These are phyloP conservation scores for Bursaphelenchus okinawaensis DNA, from an alignment of 2,888 invertebrate species.

Conservation along the genomic window DNA sequence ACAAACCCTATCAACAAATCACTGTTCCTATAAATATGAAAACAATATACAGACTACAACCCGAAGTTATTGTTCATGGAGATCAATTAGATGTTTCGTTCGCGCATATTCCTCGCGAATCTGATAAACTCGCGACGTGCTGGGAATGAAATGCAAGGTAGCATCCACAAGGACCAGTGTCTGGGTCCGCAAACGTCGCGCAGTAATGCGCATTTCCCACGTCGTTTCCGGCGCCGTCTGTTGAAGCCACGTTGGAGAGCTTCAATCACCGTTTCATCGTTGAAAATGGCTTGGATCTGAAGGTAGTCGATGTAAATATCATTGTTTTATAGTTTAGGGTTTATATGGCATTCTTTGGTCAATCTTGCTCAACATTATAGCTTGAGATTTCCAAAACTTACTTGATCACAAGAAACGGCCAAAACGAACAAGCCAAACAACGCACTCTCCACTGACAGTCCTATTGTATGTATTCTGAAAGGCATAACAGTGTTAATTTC, in stretches of 20 bases:
- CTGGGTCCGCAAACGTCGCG: slow-evolving; percentile 17
- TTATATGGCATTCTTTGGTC: too few relatives aligned
- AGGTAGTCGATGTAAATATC: too few relatives aligned
- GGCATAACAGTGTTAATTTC: background rate
- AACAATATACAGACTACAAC: too few relatives aligned
- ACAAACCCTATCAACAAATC: too few relatives aligned
- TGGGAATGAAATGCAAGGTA: slow-evolving; percentile 26
- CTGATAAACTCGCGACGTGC: slow-evolving; percentile 21
- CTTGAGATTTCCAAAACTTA: slow-evolving; percentile 32
- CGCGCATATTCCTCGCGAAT: background rate
- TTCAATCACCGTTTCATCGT: slow-evolving; percentile 78
- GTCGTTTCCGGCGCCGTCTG: slow-evolving; percentile 47
- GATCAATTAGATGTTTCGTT: background rate
- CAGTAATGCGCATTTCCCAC: slow-evolving; percentile 16
- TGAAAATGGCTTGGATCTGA: slow-evolving; percentile 75
- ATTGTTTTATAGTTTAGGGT: too few relatives aligned
- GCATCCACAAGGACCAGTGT: slow-evolving; percentile 31
- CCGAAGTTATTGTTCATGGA: too few relatives aligned
- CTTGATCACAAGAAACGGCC: slow-evolving; percentile 75
- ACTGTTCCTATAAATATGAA: too few relatives aligned
- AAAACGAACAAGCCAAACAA: slow-evolving; percentile 82
- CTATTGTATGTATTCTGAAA: slow-evolving; percentile 74
- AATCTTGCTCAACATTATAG: too few relatives aligned
- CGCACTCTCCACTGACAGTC: slow-evolving; percentile 73
- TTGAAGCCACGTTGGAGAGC: slow-evolving; percentile 63